Base-by-base conservation (phyloP, 92 coral and sea anemone genomes). In the Micromussa lordhowensis region DNA sequence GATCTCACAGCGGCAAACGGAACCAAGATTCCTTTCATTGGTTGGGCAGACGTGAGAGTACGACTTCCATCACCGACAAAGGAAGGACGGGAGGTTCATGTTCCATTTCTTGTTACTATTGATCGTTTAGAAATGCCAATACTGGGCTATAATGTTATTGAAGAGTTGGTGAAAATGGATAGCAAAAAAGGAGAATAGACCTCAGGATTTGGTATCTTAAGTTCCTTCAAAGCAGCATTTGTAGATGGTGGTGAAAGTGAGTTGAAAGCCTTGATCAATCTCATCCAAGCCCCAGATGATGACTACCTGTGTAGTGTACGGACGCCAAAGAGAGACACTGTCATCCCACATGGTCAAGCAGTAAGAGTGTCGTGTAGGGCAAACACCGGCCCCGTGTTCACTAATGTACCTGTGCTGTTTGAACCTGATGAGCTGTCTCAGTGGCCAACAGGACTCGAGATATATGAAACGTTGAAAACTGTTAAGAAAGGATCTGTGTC, bases 111-210 rank as follows among this genome's bases (percentile, higher is more conserved):
- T 53, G 80, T 87, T 68, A 82, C 82, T 4, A n/a, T 63, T 48
- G 82, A 92, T 63, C 72, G 59, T 48, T 85, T 88, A 54, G 91
- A 91, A 66, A 69, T 70, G 64, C 91, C 91, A 16, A 91, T 78
- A 40, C 70, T 88, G 48, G 91, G 92, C 22, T 83, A 88, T 53
- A 91, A 91, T 78, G 91, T 84, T 31, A 91, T 91, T 31, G 89
- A 88, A 85, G 86, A 88, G 79, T 86, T 91, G 21, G 78, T 82
- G n/a, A 86, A 82, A 22, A 31, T 57, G 54, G 58, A 16, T 17
- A 44, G n/a, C 26, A 21, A 34, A 11, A 21, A 69, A 18, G 88
- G 68, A n/a, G 26, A 35, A 40, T 35, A 1, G 3, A 18, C 79
- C 55, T 34, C 54, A 32, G 13, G 77, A 59, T 21, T 19, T 38